Base-by-base conservation (phyloP, 1,140 invertebrate genomes). In the Plodia interpunctella region DNA sequence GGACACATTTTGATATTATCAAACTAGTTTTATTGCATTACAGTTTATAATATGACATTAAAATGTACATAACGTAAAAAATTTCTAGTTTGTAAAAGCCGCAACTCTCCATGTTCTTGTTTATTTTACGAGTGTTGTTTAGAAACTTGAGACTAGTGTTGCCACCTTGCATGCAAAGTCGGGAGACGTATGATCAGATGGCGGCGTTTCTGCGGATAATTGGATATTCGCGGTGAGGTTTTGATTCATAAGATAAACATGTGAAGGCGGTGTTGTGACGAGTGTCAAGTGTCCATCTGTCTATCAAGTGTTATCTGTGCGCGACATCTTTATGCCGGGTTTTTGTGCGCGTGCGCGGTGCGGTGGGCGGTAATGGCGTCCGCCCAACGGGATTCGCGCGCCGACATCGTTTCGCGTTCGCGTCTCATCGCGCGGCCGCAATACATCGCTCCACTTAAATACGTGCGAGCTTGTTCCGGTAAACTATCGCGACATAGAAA, bases 371-470 rank as follows among this genome's bases (percentile, higher is more conserved):
- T 82, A 84, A 85, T 84, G 74, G 80, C 73, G 80, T 80, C 78
- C 74, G 74, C 76, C 78, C 82, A 87, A 88, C 86, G 86, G 86
- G 80, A 88, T 86, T 82, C 79, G 74, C 76, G 76, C 72, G 78
- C 71, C 79, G 79, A 76, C 85, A 83, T 79, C 80, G 79, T 83
- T 86, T 86, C 80, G 80, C 76, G 81, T 84, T 86, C 80, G 80
- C 76, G 81, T 84, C 81, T 82, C 85, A 85, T 81, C 83, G 80
- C 74, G 76, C 78, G 83, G 76, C 83, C 82, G 82, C 79, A 78
- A 87, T 86, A 80, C 77, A 83, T 85, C 74, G 85, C 80, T 83
- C 82, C 74, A 87, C 78, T 80, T 88, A 78, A 80, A 82, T 83
- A 85, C 76, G 75, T 81, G 78, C 77, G 72, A 77, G 74, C 69